Base-by-base conservation (phyloP, 2,888 invertebrate genomes). In the Elmis aenea region DNA sequence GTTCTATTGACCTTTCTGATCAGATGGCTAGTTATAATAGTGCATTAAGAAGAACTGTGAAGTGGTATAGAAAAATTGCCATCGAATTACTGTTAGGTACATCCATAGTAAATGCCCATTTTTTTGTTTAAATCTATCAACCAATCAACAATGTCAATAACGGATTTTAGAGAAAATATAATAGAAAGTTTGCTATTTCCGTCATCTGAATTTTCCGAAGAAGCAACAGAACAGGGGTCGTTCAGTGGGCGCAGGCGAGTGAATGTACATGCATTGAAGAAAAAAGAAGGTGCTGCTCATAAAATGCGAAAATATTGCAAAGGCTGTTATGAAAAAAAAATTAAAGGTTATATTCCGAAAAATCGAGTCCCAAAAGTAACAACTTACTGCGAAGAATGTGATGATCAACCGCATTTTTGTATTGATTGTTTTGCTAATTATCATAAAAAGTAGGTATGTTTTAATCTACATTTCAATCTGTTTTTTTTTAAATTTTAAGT, bases 71-170 rank as follows among this genome's bases (percentile, higher is more conserved):
- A 20, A 48, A 52, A 41, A 24, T 49, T 16, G 48, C 42, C 10
- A 43, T 57, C 22, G 56, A 58, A 34, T 25, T 52, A 10, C 37
- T 56, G 23, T 11, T 48, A 13, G 52, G 47, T 9, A 38, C 42
- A 13, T 33, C 44, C 6, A 24, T 49, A 12, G 48, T 54, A 36
- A 54, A 54, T 39, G 46, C 50, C 9, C 37, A 33, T 35, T 32
- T 43, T 21, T 28, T 43, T 31, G 28, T 35, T 5, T 16, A 8
- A 31, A 23, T 6, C 10, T 9, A 9, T 23, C n/a, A n/a, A 26
- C 8, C 10, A 26, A 26, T 5, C 5, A 10, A 32, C 20, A 13
- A 25, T 25, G 5, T 13, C 26, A 9, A 34, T 34, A 5, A 11
- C 18, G n/a, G 34, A 34, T 16, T 26, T 34, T 34, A 9, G 34